Conservation (phyloP, 92 coral and sea anemone species). For the Phymanthus crucifer region DNA sequence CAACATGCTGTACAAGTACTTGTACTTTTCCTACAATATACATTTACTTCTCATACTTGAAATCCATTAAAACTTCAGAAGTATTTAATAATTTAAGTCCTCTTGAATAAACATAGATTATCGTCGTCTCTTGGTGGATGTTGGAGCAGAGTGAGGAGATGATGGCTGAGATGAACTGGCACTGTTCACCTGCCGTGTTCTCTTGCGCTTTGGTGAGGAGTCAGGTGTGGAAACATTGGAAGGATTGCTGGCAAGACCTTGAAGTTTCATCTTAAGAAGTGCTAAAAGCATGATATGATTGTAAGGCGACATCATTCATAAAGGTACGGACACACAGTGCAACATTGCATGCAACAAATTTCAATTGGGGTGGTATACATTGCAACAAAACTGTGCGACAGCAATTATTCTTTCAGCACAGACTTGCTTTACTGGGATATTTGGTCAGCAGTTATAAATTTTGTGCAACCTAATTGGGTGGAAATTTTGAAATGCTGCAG, state of each 20-base stretch:
- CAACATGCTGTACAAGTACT: neutral
- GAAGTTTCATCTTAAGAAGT: constrained; percentile 86
- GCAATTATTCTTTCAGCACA: no score
- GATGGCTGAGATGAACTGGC: constrained; percentile 97
- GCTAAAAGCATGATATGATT: constrained; percentile 53
- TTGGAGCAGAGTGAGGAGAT: constrained; percentile 91
- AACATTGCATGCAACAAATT: no score
- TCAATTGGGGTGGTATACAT: no score
- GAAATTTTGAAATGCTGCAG: no score
- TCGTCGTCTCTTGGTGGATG: constrained; percentile 92
- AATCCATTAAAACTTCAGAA: constrained; percentile 21
- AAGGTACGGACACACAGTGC: no score
- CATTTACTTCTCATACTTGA: neutral
- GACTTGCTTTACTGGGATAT: no score
- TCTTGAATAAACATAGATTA: constrained; percentile 35
- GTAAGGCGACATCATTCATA: neutral
- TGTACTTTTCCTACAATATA: neutral
- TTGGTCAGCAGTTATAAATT: no score
- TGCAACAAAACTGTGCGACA: no score
- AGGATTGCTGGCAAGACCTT: constrained; percentile 70
- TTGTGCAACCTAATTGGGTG: no score
- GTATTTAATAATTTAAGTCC: constrained; percentile 35
- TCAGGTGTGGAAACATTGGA: constrained; percentile 95
- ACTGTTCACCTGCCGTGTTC: constrained; percentile 95
- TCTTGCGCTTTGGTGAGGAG: constrained; percentile 95